Percentiles rank a stretch among this genome's conserved stretches.
These are phyloP conservation scores for Tethya wilhelma DNA, from an alignment of 37 sponge, comb jelly and placozoan genomes.

Conservation along the genomic window DNA sequence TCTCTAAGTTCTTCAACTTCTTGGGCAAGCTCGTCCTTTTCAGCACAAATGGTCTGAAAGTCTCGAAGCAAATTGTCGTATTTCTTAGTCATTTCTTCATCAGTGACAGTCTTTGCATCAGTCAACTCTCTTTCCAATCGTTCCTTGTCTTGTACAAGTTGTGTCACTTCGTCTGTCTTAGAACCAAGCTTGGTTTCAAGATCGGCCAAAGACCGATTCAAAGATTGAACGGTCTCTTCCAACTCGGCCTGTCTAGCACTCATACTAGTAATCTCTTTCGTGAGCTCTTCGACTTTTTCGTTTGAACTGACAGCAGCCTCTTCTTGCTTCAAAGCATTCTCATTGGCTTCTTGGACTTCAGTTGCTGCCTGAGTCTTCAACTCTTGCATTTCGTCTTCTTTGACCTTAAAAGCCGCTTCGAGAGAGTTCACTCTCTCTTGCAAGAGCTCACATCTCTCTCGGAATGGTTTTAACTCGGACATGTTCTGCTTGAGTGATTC, in stretches of 20 bases:
- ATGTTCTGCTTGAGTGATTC: slow-evolving; percentile 24
- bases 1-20: slow-evolving; percentile 17
- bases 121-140: slow-evolving; percentile 16
- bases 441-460: background rate
- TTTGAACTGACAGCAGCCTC: slow-evolving; percentile 3
- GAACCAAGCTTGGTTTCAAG: slow-evolving; percentile 7
- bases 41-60: background rate
- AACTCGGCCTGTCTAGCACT: background rate
- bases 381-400: background rate
- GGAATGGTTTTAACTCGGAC: background rate
- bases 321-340: slow-evolving; percentile 18
- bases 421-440: slow-evolving; percentile 2
- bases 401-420: background rate
- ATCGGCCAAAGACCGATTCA: slow-evolving; percentile 12
- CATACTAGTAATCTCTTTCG: background rate
- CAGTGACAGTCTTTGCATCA: background rate
- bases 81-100: background rate
- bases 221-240: background rate
- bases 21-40: background rate
- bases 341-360: background rate
- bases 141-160: background rate
- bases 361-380: background rate
- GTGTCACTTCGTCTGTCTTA: background rate
- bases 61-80: slow-evolving; percentile 6
- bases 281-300: background rate